Evolutionary conservation across 2,113 vertebrate species (phyloP), one percentile per base, ranked within the genome.

Genomic region (Oncorhynchus keta): DNA sequence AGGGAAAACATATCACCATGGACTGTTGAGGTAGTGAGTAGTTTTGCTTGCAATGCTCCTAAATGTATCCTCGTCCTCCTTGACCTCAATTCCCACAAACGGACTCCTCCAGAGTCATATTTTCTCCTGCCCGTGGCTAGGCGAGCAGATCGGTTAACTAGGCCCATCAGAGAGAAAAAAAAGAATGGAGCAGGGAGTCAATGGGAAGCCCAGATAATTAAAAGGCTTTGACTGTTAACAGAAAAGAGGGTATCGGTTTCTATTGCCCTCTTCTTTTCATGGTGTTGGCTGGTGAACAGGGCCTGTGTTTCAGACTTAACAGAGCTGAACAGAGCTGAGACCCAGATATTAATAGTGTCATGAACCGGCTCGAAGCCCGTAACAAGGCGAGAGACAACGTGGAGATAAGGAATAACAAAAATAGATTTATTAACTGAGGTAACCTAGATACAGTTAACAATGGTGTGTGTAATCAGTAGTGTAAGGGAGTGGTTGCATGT

Each of bases 201-300:
- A 93, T 94, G 91, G 89, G 91, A 92, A 92, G 88, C 85, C 77
- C 90, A 92, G 93, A 93, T 93, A 91, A 94, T 93, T 93, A 92
- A 93, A 91, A 93, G 92, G 91, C 89, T 93, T 91, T 93, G 81
- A 89, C 89, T 91, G 91, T 90, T 91, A 92, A 92, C 92, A 93
- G 91, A 93, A 89, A 88, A 84, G 89, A 83, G 80, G 86, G 89
- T 90, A 92, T 94, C 85, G 86, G 86, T 92, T 92, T 94, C 91
- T 89, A 90, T 91, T 85, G 87, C 90, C 82, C 83, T 87, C 89
- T 87, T 87, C 89, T 88, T 93, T 91, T 94, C 89, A 91, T 65
- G 83, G 90, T 86, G 55, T 87, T 74, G 89, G 86, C 88, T 80
- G 77, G 86, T 88, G 87, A 89, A 92, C 90, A 87, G 89, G 81